A percentile compares a stretch with the other conserved stretches of the same genome.
phyloP scores from a whole-genome alignment of 2,797 vertebrate species.

The Taeniopygia guttata region DNA sequence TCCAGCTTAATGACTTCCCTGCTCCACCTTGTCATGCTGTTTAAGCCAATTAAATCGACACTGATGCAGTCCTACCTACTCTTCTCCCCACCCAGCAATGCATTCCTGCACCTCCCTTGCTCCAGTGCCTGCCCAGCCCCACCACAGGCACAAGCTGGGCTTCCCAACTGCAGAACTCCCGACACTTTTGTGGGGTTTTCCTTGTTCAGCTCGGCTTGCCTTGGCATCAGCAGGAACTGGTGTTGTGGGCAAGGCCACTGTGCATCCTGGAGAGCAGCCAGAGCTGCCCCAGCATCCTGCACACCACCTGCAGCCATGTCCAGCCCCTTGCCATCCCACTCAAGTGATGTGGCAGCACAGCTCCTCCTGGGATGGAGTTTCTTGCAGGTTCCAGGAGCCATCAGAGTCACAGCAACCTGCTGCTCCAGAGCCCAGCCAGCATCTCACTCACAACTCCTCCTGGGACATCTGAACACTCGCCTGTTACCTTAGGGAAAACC shows the following conservation, averaged over 20 bases:
- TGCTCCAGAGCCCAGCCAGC: not conserved
- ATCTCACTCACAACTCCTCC: not conserved
- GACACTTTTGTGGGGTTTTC: rapidly evolving
- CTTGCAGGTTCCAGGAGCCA: not conserved
- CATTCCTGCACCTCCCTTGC: not conserved
- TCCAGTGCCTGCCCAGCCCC: not conserved
- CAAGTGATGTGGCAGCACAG: rapidly evolving
- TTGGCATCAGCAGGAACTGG: not conserved
- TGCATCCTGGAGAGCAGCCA: not conserved
- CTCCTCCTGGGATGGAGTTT: not conserved
- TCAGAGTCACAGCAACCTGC: not conserved
- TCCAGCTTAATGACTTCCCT: slow-evolving; percentile 31
- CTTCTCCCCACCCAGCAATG: not conserved
- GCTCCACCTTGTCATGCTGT: not conserved
- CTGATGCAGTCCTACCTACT: not conserved
- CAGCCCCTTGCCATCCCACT: not conserved
- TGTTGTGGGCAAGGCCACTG: not conserved
- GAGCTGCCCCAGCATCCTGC: not conserved
- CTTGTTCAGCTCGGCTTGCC: not conserved
- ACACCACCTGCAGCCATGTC: not conserved
- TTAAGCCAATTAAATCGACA: not conserved
- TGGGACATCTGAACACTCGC: not conserved
- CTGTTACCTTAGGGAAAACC: not conserved
- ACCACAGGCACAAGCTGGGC: rapidly evolving
- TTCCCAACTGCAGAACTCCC: rapidly evolving